Evolutionary conservation across 1,140 invertebrate genomes (phyloP).

Genomic region (Aphaenogaster rudis): DNA sequence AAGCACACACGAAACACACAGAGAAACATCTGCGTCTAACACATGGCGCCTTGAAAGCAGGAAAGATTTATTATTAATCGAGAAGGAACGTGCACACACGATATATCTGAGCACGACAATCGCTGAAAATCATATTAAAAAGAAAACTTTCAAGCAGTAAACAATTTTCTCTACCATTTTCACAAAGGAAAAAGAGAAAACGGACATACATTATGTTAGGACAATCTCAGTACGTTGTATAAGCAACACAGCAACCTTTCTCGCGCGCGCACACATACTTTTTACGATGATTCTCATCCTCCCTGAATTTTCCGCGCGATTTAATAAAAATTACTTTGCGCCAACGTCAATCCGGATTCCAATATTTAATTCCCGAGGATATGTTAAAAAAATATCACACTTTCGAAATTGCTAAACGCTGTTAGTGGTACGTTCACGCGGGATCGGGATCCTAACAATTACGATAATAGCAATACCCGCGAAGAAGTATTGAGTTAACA

Average conservation of each 20-base stretch:
- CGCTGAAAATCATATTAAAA: constrained; percentile 62
- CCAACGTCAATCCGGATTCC: constrained; percentile 57
- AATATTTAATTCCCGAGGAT: constrained; percentile 64
- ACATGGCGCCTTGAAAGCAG: constrained; percentile 8
- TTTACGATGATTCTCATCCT: constrained; percentile 47
- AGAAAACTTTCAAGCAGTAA: constrained; percentile 55
- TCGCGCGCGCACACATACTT: constrained; percentile 14
- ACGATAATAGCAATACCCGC: constrained; percentile 64
- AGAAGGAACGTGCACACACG: constrained; percentile 37
- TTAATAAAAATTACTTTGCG: constrained; percentile 42
- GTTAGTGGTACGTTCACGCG: constrained; percentile 45
- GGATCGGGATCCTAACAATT: constrained; percentile 70
- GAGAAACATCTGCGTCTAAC: constrained; percentile 25
- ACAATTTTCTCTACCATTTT: not conserved
- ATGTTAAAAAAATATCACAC: constrained; percentile 77
- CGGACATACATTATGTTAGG: constrained; percentile 18
- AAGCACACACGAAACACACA: constrained; percentile 66
- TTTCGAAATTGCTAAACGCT: constrained; percentile 69
- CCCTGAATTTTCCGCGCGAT: constrained; percentile 43
- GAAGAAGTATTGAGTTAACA: constrained; percentile 64
- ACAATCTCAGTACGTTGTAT: constrained; percentile 15
- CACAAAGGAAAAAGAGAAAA: not conserved
- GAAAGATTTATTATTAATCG: constrained; percentile 47
- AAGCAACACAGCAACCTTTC: not conserved
- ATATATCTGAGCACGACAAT: constrained; percentile 63